Conservation (phyloP, 1,140 invertebrate genomes). For the Euwallacea similis region DNA sequence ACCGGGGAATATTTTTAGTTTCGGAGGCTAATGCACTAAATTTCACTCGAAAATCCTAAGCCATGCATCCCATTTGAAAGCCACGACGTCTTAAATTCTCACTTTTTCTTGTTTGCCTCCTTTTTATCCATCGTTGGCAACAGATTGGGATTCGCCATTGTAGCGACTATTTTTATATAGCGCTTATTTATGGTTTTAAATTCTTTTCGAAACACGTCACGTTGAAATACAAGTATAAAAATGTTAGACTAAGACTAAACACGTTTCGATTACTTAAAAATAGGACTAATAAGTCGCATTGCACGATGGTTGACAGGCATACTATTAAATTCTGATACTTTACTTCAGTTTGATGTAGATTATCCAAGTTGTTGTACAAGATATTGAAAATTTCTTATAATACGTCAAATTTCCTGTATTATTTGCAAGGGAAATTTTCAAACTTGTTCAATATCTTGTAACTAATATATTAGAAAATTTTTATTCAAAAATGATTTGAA, state of each 20-base stretch:
- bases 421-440: no score
- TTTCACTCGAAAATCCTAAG: constrained; percentile 26
- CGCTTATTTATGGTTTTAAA: neutral
- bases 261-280: no score
- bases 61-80: constrained; percentile 11
- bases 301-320: no score
- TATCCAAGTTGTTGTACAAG: no score
- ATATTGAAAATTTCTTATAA: no score
- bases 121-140: constrained; percentile 5
- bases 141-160: neutral
- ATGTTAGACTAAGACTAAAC: neutral
- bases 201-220: neutral
- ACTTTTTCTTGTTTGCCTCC: constrained; percentile 7
- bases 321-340: no score
- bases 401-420: no score
- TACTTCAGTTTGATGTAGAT: no score
- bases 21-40: constrained; percentile 29
- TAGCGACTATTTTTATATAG: neutral
- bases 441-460: no score
- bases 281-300: no score
- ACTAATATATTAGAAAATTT: no score
- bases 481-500: no score
- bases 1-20: constrained; percentile 29
- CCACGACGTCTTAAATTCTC: neutral
- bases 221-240: neutral